These are phyloP conservation scores for Caenorhabditis becei DNA, from an alignment of 2,888 invertebrate genomes.

Conservation along the genomic window DNA sequence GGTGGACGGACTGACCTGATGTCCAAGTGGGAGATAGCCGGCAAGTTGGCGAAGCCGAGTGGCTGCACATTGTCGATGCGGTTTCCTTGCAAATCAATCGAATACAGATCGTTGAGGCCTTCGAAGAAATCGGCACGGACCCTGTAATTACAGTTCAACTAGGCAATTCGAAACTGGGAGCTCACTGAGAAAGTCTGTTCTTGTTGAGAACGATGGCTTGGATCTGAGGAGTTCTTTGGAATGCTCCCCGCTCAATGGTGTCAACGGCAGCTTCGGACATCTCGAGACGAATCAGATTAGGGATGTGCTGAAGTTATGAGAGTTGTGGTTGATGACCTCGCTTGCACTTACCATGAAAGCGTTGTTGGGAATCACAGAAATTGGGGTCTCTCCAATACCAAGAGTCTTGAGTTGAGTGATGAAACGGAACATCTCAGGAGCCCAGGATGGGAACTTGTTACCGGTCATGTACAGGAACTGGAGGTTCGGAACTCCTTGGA, in stretches of 20 bases:
- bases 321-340: not conserved
- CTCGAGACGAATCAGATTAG: slow-evolving; percentile 80
- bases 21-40: slow-evolving; percentile 80
- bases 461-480: slow-evolving; percentile 81
- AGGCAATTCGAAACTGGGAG: not conserved
- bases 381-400: slow-evolving; percentile 82
- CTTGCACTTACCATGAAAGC: slow-evolving; percentile 75
- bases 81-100: slow-evolving; percentile 81
- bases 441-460: slow-evolving; percentile 81
- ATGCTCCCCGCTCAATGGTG: slow-evolving; percentile 81
- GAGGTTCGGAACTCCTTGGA: slow-evolving; percentile 79
- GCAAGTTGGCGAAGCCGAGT: slow-evolving; percentile 80
- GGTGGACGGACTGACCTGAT: slow-evolving; percentile 72
- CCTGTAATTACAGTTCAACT: slow-evolving; percentile 68
- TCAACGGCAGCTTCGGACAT: slow-evolving; percentile 82
- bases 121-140: slow-evolving; percentile 81
- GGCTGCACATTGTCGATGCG: slow-evolving; percentile 78
- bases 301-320: slow-evolving; percentile 76
- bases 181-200: slow-evolving; percentile 80
- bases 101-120: slow-evolving; percentile 79
- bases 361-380: slow-evolving; percentile 80
- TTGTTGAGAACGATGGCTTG: slow-evolving; percentile 82
- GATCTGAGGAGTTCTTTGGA: slow-evolving; percentile 79
- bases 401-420: slow-evolving; percentile 78
- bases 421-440: slow-evolving; percentile 81